Conservation (phyloP, 2,888 invertebrate genomes). For the Pyrrhia umbra region DNA sequence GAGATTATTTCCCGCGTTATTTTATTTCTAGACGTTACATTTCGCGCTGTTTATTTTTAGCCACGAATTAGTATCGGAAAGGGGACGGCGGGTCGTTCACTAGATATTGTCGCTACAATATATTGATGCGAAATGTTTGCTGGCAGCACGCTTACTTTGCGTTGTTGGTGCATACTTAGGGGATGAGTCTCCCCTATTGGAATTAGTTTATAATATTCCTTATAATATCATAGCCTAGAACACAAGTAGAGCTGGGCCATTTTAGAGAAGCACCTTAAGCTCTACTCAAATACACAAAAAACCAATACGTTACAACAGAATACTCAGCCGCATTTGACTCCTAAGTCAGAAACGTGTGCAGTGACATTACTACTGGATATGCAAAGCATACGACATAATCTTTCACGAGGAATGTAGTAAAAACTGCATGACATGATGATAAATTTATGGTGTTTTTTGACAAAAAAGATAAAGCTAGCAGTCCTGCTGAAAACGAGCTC, state of each 20-base stretch:
- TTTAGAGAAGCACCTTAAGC: too few species aligned
- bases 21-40: constrained; percentile 83
- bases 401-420: too few species aligned
- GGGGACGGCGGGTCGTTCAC: constrained; percentile 66
- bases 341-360: too few species aligned
- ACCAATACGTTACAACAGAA: too few species aligned
- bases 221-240: neutral
- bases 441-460: too few species aligned
- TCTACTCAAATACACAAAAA: too few species aligned
- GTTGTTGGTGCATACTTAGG: constrained; percentile 7
- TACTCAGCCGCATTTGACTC: too few species aligned
- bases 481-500: too few species aligned
- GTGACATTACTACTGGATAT: too few species aligned
- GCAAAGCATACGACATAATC: too few species aligned
- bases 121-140: constrained; percentile 55
- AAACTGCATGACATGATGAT: too few species aligned
- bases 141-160: constrained; percentile 25
- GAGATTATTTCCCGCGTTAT: constrained; percentile 72
- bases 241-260: neutral
- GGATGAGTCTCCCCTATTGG: constrained; percentile 6
- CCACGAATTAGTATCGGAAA: constrained; percentile 68
- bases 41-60: constrained; percentile 78
- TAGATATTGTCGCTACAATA: constrained; percentile 67
- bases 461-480: too few species aligned
- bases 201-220: neutral